Base-by-base conservation (phyloP, 2,797 vertebrate species). In the Mormyrus proboscirostris region DNA sequence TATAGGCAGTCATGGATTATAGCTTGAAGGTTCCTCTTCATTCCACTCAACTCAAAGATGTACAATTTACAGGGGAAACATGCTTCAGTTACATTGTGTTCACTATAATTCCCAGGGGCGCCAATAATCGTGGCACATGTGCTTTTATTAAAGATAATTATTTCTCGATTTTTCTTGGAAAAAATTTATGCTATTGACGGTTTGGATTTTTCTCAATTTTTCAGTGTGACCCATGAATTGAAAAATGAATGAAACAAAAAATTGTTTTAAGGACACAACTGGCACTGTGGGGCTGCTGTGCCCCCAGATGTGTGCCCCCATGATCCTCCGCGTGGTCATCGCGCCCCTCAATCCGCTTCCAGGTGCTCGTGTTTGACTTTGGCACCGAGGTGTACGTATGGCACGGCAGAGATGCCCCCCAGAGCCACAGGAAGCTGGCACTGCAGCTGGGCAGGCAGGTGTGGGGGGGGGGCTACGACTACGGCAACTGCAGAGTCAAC, bases 311-410 rank as follows among this genome's bases (percentile, higher is more conserved):
- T 55, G 47, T 38, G 22, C 9, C 47, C 76, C 7, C 38, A 47
- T 49, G 19, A 16, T 2, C 4, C 84, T 53, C 12, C 2, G n/a
- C 9, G 10, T 22, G 50, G 49, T 50, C 53, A 55, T 22, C 51
- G n/a, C 0, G 12, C 65, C 38, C 29, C 25, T 19, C 25, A 16
- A n/a, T 12, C 83, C 90, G 38, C 76, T 5, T 90, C 57, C 91
- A 97, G 96, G 95, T 94, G 0, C 93, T 97, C 91, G 93, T 97
- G 94, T 96, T 96, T 90, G 96, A 97, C 91, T 97, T 97, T 1
- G 96, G 96, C 92, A 95, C 94, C 2, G 96, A 97, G 93, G 93
- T 97, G 89, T 97, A 97, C 93, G 92, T 97, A 90, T 97, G 96
- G 96, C 94, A 93, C 0, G 96, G 96, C 29, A 94, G 91, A 91